These are phyloP conservation scores for Drosophila mauritiana DNA, from an alignment of 1,140 invertebrate genomes.

Conservation along the genomic window DNA sequence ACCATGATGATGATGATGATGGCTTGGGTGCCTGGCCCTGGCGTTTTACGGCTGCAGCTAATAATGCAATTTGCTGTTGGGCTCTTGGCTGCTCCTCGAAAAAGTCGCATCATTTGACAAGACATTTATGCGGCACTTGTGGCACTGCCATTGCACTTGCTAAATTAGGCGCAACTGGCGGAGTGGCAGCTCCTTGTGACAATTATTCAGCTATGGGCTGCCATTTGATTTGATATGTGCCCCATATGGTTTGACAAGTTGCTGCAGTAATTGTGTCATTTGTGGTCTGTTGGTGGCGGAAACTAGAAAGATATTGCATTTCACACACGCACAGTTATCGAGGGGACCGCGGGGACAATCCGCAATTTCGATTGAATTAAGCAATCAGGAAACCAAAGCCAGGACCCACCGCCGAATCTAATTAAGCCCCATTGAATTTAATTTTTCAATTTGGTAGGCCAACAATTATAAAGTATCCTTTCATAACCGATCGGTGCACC, in stretches of 20 bases:
- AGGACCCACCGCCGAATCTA: slow-evolving; percentile 7
- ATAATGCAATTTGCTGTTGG: slow-evolving; percentile 79
- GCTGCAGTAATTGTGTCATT: slow-evolving; percentile 49
- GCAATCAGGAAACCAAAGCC: slow-evolving; percentile 10
- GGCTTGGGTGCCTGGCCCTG: slow-evolving; percentile 27
- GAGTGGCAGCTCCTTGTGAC: slow-evolving; percentile 48
- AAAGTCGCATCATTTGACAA: slow-evolving; percentile 80
- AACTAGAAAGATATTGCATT: slow-evolving; percentile 18
- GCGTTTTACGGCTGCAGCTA: slow-evolving; percentile 78
- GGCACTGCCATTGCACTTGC: slow-evolving; percentile 57
- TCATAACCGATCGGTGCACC: slow-evolving; percentile 3
- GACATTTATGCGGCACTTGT: slow-evolving; percentile 81
- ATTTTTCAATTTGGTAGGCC: slow-evolving; percentile 21
- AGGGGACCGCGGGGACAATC: slow-evolving; percentile 15
- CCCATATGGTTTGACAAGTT: slow-evolving; percentile 63
- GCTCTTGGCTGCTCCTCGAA: slow-evolving; percentile 39
- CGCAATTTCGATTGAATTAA: slow-evolving; percentile 23
- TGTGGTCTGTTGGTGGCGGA: slow-evolving; percentile 27
- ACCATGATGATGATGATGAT: slow-evolving; percentile 33
- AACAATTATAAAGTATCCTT: slow-evolving; percentile 1
- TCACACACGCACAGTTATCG: slow-evolving; percentile 7
- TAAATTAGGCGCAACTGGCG: slow-evolving; percentile 76
- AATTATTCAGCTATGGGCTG: slow-evolving; percentile 78
- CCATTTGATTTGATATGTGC: slow-evolving; percentile 61
- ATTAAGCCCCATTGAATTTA: slow-evolving; percentile 26